A percentile compares a stretch with the other conserved stretches of the same genome.
Evolutionary conservation across 2,888 invertebrate species (phyloP).

Genomic region (Enchytraeus crypticus): DNA sequence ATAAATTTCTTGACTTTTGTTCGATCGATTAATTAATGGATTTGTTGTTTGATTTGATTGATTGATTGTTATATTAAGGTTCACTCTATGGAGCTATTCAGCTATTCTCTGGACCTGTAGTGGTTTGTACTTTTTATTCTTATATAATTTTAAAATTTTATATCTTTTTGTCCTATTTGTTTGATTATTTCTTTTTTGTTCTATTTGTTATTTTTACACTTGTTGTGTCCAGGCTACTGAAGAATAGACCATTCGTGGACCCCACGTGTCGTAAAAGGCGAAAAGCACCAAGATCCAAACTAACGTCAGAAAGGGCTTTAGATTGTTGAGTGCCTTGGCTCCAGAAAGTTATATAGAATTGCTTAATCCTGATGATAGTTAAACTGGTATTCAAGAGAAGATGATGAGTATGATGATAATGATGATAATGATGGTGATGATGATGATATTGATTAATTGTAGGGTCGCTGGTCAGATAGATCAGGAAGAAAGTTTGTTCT

Average conservation of each 20-base stretch:
- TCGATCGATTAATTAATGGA: too few relatives aligned
- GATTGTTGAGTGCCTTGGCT: background rate
- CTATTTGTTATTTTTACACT: background rate
- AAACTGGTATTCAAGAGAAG: too few relatives aligned
- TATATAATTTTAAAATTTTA: background rate
- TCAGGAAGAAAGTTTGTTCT: slow-evolving; percentile 38
- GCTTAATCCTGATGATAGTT: too few relatives aligned
- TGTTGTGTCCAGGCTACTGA: too few relatives aligned
- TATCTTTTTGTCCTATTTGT: background rate
- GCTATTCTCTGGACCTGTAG: slow-evolving; percentile 43
- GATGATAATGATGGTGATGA: background rate
- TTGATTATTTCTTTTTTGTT: background rate
- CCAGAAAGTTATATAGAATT: too few relatives aligned
- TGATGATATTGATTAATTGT: slow-evolving; percentile 9
- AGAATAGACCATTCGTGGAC: too few relatives aligned
- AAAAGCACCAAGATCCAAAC: too few relatives aligned
- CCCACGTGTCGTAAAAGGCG: too few relatives aligned
- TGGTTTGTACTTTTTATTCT: slow-evolving; percentile 33
- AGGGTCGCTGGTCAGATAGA: slow-evolving; percentile 47
- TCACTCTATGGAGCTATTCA: slow-evolving; percentile 47
- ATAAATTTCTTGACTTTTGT: too few relatives aligned
- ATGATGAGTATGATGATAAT: too few relatives aligned
- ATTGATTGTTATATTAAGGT: slow-evolving; percentile 29
- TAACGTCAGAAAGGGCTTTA: background rate
- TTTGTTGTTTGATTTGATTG: background rate